Base-by-base conservation (phyloP, 2,888 invertebrate genomes). In the Drosophila falleni region DNA sequence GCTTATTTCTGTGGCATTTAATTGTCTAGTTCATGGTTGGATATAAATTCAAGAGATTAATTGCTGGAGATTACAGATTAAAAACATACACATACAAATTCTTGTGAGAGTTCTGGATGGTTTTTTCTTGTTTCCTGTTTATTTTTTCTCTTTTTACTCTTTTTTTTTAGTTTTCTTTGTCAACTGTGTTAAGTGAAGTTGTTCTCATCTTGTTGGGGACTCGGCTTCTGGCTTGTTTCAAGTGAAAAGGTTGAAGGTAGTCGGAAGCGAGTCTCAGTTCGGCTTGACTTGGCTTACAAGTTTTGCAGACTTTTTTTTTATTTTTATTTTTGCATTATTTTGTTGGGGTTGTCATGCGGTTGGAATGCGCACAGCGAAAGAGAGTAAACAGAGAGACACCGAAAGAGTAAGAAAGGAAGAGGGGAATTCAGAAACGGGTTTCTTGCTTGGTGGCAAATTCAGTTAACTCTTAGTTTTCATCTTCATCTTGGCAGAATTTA, bases 211-310 rank as follows among this genome's bases (percentile, higher is more conserved):
- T 9, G 46, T 29, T 5, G 46, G 26, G 29, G 5, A 29, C 29
- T 31, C 29, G 71, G 69, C 73, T 78, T 71, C 49, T 51, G 54
- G 46, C 39, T 16, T 62, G 31, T 23, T 59, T 65, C 51, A 54
- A 50, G 74, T 66, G 61, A 65, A 83, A 86, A 86, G 87, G 84
- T 88, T 86, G 87, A 88, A 88, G 87, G 84, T 84, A 88, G 72
- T 67, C 33, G 62, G n/a, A 6, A 49, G 37, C 29, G 41, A 61
- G 37, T 54, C 50, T 66, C 55, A 46, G 74, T 78, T 74, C 69
- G 53, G 70, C 66, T 76, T 76, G 68, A 63, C 55, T 78, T 71
- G 75, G 75, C 71, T 80, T 72, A 67, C 74, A 78, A 75, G 76
- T 80, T 80, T 78, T 71, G 70, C 69, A 37, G 50, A 68, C 64